Base-by-base conservation (phyloP, 2,888 invertebrate genomes). In the Xanthostigma xanthostigma region DNA sequence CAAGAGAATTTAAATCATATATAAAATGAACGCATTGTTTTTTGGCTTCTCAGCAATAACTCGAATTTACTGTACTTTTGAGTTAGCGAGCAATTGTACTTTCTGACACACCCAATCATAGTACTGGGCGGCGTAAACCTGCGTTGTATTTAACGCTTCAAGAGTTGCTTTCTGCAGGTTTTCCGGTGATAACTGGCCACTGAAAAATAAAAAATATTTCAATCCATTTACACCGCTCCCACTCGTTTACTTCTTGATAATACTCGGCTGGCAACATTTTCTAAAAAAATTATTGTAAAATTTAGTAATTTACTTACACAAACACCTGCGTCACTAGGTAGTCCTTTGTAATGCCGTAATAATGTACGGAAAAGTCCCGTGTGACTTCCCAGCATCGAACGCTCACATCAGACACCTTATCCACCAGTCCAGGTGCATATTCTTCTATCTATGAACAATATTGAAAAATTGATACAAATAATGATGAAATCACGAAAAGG, bases 101-200 rank as follows among this genome's bases (percentile, higher is more conserved):
- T 92, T 84, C 68, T 88, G 75, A 64, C 83, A 78, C 56, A 85
- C 75, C 80, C 84, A 84, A 60, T 79, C 75, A 62, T 80, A 83
- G 59, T 81, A 85, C 54, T 81, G 73, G 9, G 75, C 69, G 48
- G 84, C 79, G 51, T 78, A 79, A 55, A 71, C 67, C 56, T 78
- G 76, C 12, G 85, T 85, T 50, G 77, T 75, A 57, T 84, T 81
- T 11, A 84, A 68, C 0, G 80, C 80, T 41, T 72, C 67, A 51
- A 73, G 65, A 1, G 81, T 78, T 51, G 80, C 81, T 65, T 74
- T 79, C 56, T 81, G 79, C 46, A 87, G 71, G 60, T 79, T 83
- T 65, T 85, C 84, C 8, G 86, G 85, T 46, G 85, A 84, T 64
- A 86, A 72, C 50, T 79, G 78, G 4, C 85, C 86, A 41, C 87